A percentile compares a stretch with the other conserved stretches of the same genome.
phyloP scores from a whole-genome alignment of 2,888 invertebrate species.

The Drosophila dives region DNA sequence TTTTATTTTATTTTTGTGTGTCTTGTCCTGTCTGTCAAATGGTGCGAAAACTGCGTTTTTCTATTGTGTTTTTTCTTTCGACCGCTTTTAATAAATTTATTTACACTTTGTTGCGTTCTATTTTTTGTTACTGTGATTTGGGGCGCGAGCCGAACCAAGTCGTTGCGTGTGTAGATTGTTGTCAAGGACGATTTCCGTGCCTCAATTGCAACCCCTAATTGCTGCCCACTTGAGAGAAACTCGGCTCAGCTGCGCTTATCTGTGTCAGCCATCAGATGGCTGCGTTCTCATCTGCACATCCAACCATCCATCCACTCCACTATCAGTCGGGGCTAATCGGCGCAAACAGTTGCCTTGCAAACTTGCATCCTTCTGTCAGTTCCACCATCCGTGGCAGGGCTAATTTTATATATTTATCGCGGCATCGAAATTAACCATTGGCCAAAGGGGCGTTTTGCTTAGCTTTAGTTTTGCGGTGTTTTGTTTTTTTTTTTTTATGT shows the following conservation, averaged over 20 bases:
- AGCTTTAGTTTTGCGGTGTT: conserved; percentile 57
- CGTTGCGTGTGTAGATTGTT: conserved; percentile 41
- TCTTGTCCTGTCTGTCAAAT: conserved; percentile 44
- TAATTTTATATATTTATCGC: conserved; percentile 56
- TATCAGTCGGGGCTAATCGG: conserved; percentile 53
- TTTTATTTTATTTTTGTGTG: conserved; percentile 16
- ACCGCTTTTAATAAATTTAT: conserved; percentile 69
- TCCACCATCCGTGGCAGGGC: conserved; percentile 35
- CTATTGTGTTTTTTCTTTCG: conserved; percentile 42
- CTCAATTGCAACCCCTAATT: conserved; percentile 71
- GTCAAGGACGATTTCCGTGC: conserved; percentile 61
- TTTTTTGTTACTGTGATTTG: conserved; percentile 44
- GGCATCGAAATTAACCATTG: conserved; percentile 67
- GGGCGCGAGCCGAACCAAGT: conserved; percentile 53
- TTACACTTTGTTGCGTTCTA: conserved; percentile 73
- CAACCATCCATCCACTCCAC: conserved; percentile 31
- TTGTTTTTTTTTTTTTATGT: conserved; percentile 15
- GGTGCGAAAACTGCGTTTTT: conserved; percentile 66
- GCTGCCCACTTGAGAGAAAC: conserved; percentile 67
- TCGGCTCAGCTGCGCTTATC: conserved; percentile 68
- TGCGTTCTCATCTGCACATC: conserved; percentile 52
- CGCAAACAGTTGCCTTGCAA: conserved; percentile 46
- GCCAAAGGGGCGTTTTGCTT: conserved; percentile 59
- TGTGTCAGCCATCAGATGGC: conserved; percentile 65
- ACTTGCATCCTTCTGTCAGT: conserved; percentile 26